Conservation (phyloP, 1,140 invertebrate genomes). For the Saccostrea cuccullata region DNA sequence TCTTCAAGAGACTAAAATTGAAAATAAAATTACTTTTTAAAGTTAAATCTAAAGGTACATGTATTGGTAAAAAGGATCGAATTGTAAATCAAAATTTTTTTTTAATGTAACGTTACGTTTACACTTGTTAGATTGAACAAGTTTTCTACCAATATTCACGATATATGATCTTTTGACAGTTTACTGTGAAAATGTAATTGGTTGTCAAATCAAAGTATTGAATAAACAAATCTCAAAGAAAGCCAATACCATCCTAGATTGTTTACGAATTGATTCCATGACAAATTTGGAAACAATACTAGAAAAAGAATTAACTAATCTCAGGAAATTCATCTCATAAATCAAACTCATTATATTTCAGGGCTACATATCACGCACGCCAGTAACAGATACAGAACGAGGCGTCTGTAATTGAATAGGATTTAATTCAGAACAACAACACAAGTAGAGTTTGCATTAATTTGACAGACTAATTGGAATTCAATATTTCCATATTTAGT, state of each 20-base stretch:
- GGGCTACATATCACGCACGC: not conserved
- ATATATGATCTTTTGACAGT: not conserved
- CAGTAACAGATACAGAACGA: not conserved
- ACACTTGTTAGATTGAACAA: not conserved
- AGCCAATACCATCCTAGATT: not conserved
- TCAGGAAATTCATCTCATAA: not conserved
- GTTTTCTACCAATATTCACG: not conserved
- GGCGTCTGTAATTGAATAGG: conserved; percentile 15
- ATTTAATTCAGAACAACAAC: not conserved
- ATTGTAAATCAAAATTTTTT: too few relatives aligned
- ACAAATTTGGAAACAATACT: conserved; percentile 11
- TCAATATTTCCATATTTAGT: not conserved
- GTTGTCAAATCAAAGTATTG: conserved; percentile 1
- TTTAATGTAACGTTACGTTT: too few relatives aligned
- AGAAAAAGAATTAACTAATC: conserved; percentile 10
- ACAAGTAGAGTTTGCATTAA: not conserved
- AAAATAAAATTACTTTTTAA: too few relatives aligned
- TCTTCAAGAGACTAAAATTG: too few relatives aligned
- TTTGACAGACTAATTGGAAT: not conserved
- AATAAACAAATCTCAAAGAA: not conserved
- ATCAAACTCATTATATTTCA: not conserved
- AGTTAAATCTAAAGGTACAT: too few relatives aligned
- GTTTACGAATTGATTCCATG: conserved; percentile 4
- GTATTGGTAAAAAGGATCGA: too few relatives aligned
- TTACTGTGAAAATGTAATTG: not conserved